phyloP scores from a whole-genome alignment of 2,888 invertebrate genomes.

The Eupithecia vulgata region DNA sequence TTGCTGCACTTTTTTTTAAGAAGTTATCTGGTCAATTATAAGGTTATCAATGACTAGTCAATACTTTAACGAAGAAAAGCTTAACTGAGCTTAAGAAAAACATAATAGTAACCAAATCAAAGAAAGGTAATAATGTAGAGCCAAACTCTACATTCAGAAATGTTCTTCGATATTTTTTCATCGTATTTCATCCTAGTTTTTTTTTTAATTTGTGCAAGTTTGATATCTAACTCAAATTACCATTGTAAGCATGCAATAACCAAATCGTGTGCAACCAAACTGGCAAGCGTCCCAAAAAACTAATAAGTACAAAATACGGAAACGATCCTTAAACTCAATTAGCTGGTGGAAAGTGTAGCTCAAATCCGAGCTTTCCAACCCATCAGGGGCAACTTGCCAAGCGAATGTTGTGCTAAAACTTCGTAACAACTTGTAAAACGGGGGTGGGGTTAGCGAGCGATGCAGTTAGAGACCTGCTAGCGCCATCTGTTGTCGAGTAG shows the following conservation, averaged over 20 bases:
- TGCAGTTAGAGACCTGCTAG: constrained; percentile 40
- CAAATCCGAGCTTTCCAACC: constrained; percentile 61
- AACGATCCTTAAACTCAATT: constrained; percentile 54
- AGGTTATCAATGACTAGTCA: background rate
- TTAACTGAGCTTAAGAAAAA: background rate
- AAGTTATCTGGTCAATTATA: background rate
- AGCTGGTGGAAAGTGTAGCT: constrained; percentile 59
- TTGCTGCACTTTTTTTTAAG: background rate
- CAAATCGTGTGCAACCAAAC: constrained; percentile 19
- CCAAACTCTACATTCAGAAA: background rate
- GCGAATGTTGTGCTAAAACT: constrained; percentile 59
- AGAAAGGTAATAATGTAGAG: background rate
- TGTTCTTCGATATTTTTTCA: too few species aligned
- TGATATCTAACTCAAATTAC: background rate
- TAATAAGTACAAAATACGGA: constrained; percentile 38
- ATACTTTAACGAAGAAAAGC: background rate
- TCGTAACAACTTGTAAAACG: constrained; percentile 54
- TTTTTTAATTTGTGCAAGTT: background rate
- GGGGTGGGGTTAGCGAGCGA: constrained; percentile 31
- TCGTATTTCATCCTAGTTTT: too few species aligned
- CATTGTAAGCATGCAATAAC: constrained; percentile 12
- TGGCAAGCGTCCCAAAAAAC: constrained; percentile 40
- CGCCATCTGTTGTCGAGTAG: constrained; percentile 76
- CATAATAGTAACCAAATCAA: background rate
- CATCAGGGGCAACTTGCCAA: constrained; percentile 62